These are phyloP conservation scores for Albula goreensis DNA, from an alignment of 2,113 vertebrate genomes.

Conservation along the genomic window DNA sequence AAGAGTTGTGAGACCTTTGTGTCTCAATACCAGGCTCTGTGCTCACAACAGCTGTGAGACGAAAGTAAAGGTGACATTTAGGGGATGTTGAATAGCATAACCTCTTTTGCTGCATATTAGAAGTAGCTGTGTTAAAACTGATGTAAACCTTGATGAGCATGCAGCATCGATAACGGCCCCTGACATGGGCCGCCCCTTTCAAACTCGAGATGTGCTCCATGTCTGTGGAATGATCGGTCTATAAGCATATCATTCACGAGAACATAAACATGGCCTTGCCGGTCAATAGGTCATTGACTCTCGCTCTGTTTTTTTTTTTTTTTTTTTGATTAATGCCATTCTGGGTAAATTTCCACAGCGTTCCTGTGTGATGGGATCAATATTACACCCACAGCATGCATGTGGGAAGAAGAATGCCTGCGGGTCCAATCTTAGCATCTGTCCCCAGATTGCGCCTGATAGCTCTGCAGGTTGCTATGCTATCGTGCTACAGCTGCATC, in stretches of 20 bases:
- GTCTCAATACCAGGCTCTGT: neutral
- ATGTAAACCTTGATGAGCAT: neutral
- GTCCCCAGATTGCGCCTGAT: neutral
- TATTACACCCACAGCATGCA: conserved; percentile 1
- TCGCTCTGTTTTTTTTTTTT: too few relatives aligned
- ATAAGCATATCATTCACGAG: neutral
- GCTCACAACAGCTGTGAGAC: neutral
- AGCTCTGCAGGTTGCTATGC: neutral
- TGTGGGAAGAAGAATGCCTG: neutral
- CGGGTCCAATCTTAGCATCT: neutral
- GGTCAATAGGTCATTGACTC: neutral
- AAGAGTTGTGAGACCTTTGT: neutral
- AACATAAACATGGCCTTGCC: neutral
- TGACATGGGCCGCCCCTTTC: neutral
- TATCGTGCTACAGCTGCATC: neutral
- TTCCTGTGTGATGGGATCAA: neutral
- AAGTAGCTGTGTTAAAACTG: too few relatives aligned
- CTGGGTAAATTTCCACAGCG: neutral
- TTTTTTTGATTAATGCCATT: neutral
- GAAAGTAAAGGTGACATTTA: neutral
- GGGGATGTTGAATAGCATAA: neutral
- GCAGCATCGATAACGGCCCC: neutral
- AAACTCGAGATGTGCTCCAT: neutral
- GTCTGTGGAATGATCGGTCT: neutral
- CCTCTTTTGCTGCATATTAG: neutral